Conservation (phyloP, 2,797 vertebrate genomes). For the Tinamus major region DNA sequence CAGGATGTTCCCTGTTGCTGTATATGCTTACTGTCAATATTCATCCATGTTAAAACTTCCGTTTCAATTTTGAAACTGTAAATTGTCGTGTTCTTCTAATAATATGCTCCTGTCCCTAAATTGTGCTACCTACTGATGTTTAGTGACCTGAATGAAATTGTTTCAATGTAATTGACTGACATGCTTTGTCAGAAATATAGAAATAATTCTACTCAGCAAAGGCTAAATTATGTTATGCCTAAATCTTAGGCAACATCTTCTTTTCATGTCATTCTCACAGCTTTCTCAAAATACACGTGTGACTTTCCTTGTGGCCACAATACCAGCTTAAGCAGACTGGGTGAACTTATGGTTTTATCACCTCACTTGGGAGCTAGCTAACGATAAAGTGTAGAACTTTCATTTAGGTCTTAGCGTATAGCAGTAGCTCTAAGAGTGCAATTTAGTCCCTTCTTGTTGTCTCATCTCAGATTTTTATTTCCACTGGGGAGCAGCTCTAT, state of each 20-base stretch:
- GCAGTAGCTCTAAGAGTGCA: background rate
- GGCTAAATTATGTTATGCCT: slow-evolving; percentile 43
- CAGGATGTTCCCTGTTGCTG: slow-evolving; percentile 22
- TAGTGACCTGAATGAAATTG: slow-evolving; percentile 72
- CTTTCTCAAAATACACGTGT: background rate
- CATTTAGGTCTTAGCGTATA: background rate
- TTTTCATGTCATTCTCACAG: background rate
- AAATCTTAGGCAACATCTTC: background rate
- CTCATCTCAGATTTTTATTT: background rate
- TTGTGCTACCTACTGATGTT: slow-evolving; percentile 62
- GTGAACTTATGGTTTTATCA: background rate
- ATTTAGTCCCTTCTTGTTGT: background rate
- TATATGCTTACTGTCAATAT: slow-evolving; percentile 47
- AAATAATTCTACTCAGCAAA: slow-evolving; percentile 69
- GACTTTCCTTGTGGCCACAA: background rate
- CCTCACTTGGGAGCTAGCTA: background rate
- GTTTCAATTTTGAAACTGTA: slow-evolving; percentile 64
- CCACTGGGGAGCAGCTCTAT: background rate
- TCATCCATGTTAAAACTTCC: slow-evolving; percentile 38
- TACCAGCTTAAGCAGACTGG: background rate
- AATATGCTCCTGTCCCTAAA: slow-evolving; percentile 62
- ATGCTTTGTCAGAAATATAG: slow-evolving; percentile 52
- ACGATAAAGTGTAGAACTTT: background rate
- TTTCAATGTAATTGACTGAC: slow-evolving; percentile 70
- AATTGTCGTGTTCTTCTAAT: slow-evolving; percentile 62